A percentile compares a stretch with the other conserved stretches of the same genome.
phyloP scores from a whole-genome alignment of 2,797 vertebrate species.

The Setipinna tenuifilis region DNA sequence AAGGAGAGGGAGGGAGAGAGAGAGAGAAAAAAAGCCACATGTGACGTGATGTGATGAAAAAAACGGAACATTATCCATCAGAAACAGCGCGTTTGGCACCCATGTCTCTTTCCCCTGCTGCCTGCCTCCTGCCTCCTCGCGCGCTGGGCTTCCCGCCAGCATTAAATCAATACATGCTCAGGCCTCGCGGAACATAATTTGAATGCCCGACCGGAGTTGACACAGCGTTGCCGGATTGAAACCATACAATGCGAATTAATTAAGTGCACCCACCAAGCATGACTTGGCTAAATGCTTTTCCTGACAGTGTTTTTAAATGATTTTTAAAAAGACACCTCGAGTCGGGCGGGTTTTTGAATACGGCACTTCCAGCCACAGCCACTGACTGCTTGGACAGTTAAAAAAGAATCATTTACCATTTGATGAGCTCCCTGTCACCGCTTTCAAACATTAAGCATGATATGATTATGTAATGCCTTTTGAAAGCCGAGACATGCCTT shows the following conservation, averaged over 20 bases:
- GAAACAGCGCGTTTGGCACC: constrained; percentile 5
- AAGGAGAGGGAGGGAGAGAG: too few relatives aligned
- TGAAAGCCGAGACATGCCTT: constrained; percentile 2
- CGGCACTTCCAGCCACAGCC: not conserved
- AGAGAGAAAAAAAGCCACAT: not conserved
- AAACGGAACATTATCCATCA: not conserved
- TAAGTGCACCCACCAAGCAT: not conserved
- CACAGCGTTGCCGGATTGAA: not conserved
- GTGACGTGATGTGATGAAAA: too few relatives aligned
- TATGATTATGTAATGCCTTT: constrained; percentile 25
- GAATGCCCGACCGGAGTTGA: not conserved
- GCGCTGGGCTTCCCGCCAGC: not conserved
- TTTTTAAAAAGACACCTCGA: constrained; percentile 15
- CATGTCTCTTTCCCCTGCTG: too few relatives aligned
- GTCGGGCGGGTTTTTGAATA: not conserved
- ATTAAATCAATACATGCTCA: constrained; percentile 11
- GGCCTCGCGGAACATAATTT: constrained; percentile 14
- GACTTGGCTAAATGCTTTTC: constrained; percentile 2
- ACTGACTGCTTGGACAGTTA: not conserved
- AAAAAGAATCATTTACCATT: constrained; percentile 32
- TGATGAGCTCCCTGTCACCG: constrained; percentile 23
- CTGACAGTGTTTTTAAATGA: constrained; percentile 17
- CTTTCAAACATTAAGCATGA: constrained; percentile 23
- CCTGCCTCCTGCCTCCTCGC: not conserved
- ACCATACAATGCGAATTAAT: constrained; percentile 9